Conservation (phyloP, 1,140 invertebrate species). For the Sesamia nonagrioides region DNA sequence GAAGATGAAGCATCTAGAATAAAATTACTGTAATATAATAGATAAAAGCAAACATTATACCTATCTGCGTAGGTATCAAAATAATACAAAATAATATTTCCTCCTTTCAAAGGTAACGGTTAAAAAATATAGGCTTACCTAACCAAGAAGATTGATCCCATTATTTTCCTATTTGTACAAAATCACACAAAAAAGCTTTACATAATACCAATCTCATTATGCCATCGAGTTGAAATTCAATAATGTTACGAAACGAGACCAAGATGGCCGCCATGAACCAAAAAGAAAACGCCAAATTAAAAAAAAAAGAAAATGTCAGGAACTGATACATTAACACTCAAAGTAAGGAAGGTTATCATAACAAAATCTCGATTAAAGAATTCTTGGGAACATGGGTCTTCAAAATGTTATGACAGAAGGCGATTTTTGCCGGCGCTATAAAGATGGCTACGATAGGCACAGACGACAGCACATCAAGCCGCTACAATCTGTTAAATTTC, state of each 20-base stretch:
- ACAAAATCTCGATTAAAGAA: constrained; percentile 41
- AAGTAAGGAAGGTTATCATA: constrained; percentile 41
- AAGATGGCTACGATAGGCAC: neutral
- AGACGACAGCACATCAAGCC: no score
- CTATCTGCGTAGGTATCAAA: no score
- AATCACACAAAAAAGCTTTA: neutral
- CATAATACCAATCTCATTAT: constrained; percentile 12
- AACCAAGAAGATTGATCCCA: neutral
- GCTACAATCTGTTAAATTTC: no score
- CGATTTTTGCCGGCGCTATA: constrained; percentile 48
- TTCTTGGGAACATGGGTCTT: constrained; percentile 39
- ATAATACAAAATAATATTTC: no score
- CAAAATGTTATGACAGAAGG: constrained; percentile 49
- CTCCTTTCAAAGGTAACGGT: no score
- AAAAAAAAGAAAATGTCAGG: constrained; percentile 36
- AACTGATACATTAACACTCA: constrained; percentile 40
- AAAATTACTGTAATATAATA: no score
- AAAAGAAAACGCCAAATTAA: neutral
- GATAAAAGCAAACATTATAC: no score
- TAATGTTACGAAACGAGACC: neutral
- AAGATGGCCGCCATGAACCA: constrained; percentile 15
- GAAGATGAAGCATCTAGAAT: no score
- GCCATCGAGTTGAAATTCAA: constrained; percentile 16
- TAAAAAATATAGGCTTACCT: neutral
- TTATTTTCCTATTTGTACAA: neutral